A percentile compares a stretch with the other conserved stretches of the same genome.
Evolutionary conservation across 64 coral and sea anemone genomes (phyloP).

Genomic region (Astreopora myriophthalma): DNA sequence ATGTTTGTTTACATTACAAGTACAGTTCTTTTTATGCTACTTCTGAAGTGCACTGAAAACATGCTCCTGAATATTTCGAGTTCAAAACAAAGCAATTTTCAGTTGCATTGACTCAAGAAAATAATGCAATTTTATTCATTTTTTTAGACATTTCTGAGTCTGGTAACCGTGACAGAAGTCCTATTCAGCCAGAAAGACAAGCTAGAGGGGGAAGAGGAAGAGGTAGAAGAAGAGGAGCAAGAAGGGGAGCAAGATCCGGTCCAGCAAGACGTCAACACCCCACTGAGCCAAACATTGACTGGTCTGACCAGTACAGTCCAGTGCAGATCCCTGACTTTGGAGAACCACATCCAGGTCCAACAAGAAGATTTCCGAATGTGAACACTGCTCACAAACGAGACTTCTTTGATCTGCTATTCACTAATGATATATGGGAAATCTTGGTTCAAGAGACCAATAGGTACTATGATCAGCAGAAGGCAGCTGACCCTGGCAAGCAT

Average conservation of each 20-base stretch:
- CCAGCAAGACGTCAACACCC: constrained; percentile 34
- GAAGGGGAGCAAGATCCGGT: constrained; percentile 37
- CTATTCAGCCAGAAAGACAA: constrained; percentile 65
- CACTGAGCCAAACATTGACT: no score
- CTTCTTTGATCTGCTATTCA: no score
- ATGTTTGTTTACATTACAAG: constrained; percentile 58
- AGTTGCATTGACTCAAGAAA: constrained; percentile 42
- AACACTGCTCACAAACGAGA: no score
- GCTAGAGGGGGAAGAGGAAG: constrained; percentile 58
- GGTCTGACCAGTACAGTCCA: no score
- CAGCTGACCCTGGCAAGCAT: constrained; percentile 42
- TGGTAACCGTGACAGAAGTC: constrained; percentile 68
- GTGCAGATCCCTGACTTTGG: no score
- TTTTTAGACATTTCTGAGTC: constrained; percentile 38
- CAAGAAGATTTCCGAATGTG: no score
- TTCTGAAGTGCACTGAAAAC: constrained; percentile 68
- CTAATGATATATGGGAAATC: no score
- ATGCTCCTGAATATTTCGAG: constrained; percentile 61
- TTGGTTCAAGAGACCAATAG: no score
- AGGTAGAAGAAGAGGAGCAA: constrained; percentile 51
- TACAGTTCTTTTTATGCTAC: constrained; percentile 67
- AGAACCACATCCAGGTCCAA: no score
- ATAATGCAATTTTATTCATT: constrained; percentile 50
- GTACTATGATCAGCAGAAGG: background rate
- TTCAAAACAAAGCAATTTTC: constrained; percentile 58